Conservation (phyloP, 2,888 invertebrate species). For the Pyrrhia umbra region DNA sequence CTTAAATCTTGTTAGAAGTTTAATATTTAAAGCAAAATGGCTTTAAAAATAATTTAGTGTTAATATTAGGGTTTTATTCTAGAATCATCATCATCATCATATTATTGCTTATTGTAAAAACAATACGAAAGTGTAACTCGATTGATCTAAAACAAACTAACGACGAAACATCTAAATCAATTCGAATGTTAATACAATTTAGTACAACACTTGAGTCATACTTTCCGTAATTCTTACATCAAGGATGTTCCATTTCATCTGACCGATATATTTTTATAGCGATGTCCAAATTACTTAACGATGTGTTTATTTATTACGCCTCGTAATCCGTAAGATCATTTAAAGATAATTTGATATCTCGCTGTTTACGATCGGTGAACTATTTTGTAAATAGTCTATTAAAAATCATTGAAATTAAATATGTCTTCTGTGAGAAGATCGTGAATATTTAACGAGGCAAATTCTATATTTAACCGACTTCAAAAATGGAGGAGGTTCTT, state of each 20-base stretch:
- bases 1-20: too few relatives aligned
- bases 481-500: too few relatives aligned
- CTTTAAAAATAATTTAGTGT: too few relatives aligned
- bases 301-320: conserved; percentile 50
- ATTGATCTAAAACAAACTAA: neutral
- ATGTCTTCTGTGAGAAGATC: conserved; percentile 9
- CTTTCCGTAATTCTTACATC: neutral
- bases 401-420: neutral
- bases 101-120: too few relatives aligned
- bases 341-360: conserved; percentile 45
- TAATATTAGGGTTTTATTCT: too few relatives aligned
- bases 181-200: neutral
- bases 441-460: neutral
- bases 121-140: neutral
- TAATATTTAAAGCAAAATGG: too few relatives aligned
- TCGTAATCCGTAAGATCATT: conserved; percentile 44
- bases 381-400: conserved; percentile 14
- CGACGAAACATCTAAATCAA: neutral
- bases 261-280: conserved; percentile 56
- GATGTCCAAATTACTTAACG: conserved; percentile 57
- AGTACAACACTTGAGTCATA: conserved; percentile 3
- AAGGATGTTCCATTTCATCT: conserved; percentile 40
- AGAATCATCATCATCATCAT: too few relatives aligned
- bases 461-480: too few relatives aligned
- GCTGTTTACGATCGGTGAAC: conserved; percentile 40